phyloP scores from a whole-genome alignment of 2,113 vertebrate genomes.

The Saccopteryx bilineata region DNA sequence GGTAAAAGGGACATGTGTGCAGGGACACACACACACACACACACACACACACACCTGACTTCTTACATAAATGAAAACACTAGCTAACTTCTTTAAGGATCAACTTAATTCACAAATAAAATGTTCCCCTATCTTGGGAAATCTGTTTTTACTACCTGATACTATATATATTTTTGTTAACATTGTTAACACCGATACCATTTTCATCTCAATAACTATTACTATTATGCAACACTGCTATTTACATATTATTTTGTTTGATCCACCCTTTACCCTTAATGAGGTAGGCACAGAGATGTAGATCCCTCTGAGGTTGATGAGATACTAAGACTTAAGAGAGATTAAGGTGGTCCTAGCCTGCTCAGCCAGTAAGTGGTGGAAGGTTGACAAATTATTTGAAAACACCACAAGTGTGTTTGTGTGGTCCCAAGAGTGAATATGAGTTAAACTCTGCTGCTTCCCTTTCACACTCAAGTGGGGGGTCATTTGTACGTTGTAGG shows the following conservation, averaged over 20 bases:
- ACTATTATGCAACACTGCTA: neutral
- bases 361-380: neutral
- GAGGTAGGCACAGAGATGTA: neutral
- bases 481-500: neutral
- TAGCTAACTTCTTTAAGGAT: neutral
- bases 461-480: neutral
- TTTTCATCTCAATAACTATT: neutral
- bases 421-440: neutral
- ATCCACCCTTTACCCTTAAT: neutral
- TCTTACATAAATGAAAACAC: neutral
- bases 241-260: neutral
- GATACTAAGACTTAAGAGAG: neutral
- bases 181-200: neutral
- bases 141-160: neutral
- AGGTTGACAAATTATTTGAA: neutral
- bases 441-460: neutral
- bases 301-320: neutral
- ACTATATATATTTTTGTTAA: neutral
- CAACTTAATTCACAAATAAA: constrained; percentile 39
- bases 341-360: too few species aligned
- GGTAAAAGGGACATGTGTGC: neutral
- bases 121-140: neutral
- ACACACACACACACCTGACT: neutral
- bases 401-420: neutral
- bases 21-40: neutral